A percentile compares a stretch with the other conserved stretches of the same genome.
phyloP scores from a whole-genome alignment of 1,140 invertebrate species.

The Linepithema humile region DNA sequence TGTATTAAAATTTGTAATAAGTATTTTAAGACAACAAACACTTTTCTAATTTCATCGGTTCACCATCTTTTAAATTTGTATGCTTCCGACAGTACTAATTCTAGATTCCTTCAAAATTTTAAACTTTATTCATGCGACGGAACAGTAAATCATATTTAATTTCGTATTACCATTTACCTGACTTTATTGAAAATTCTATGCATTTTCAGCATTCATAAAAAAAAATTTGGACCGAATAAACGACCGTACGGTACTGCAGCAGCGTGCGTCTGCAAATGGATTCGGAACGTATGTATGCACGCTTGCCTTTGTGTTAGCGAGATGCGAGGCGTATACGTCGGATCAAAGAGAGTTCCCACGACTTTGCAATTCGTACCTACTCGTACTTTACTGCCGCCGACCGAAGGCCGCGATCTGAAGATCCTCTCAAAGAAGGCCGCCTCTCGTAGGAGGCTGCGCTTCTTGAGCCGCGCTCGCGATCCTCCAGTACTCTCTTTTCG shows the following conservation, averaged over 20 bases:
- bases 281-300: conserved; percentile 53
- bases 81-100: neutral
- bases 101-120: neutral
- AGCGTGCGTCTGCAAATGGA: conserved; percentile 52
- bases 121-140: neutral
- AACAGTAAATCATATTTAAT: neutral
- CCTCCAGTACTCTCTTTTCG: conserved; percentile 4
- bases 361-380: conserved; percentile 49
- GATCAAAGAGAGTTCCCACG: conserved; percentile 48
- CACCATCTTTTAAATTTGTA: neutral
- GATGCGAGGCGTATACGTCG: conserved; percentile 39
- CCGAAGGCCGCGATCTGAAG: conserved; percentile 4
- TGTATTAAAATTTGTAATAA: neutral
- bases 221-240: neutral
- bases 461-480: conserved; percentile 4
- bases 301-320: conserved; percentile 48
- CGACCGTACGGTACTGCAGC: conserved; percentile 28
- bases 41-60: neutral
- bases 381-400: conserved; percentile 39
- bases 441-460: neutral
- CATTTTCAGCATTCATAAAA: conserved; percentile 3
- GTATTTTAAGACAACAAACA: neutral
- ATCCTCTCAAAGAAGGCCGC: conserved; percentile 58
- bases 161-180: neutral
- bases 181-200: too few relatives aligned